These are phyloP conservation scores for Bradypus variegatus DNA, from an alignment of 2,797 vertebrate genomes.

Conservation along the genomic window DNA sequence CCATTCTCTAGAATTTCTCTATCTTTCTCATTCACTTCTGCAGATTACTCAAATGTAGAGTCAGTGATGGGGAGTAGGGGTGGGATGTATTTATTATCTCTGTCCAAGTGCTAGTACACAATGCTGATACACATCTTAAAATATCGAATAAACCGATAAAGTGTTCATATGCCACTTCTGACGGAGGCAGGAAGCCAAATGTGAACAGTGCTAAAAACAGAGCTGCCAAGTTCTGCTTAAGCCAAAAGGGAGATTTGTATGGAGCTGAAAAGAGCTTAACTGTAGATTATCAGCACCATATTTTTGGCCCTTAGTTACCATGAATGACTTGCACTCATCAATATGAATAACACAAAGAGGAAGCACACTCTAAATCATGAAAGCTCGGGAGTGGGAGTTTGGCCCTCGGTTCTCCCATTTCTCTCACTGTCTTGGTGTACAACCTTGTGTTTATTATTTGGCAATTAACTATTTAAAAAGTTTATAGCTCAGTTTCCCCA, in stretches of 20 bases:
- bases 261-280: slow-evolving; percentile 66
- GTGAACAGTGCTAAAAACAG: slow-evolving; percentile 55
- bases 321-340: slow-evolving; percentile 41
- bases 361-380: not conserved
- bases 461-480: not conserved
- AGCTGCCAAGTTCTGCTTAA: slow-evolving; percentile 64
- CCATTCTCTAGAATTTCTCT: not conserved
- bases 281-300: slow-evolving; percentile 62
- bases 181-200: slow-evolving; percentile 56
- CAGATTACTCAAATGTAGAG: not conserved
- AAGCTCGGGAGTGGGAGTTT: not conserved
- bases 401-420: not conserved
- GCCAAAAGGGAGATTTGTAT: slow-evolving; percentile 63
- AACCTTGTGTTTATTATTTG: not conserved
- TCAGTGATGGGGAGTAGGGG: not conserved
- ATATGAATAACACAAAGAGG: slow-evolving; percentile 16
- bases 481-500: not conserved
- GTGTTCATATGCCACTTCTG: slow-evolving; percentile 51
- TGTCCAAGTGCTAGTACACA: slow-evolving; percentile 45
- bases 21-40: not conserved
- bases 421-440: not conserved
- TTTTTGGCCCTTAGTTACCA: slow-evolving; percentile 43
- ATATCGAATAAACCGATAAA: slow-evolving; percentile 56
- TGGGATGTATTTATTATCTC: slow-evolving; percentile 46
- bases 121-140: slow-evolving; percentile 59